These are phyloP conservation scores for Drosophila pseudotakahashii DNA, from an alignment of 2,888 invertebrate species.

Conservation along the genomic window DNA sequence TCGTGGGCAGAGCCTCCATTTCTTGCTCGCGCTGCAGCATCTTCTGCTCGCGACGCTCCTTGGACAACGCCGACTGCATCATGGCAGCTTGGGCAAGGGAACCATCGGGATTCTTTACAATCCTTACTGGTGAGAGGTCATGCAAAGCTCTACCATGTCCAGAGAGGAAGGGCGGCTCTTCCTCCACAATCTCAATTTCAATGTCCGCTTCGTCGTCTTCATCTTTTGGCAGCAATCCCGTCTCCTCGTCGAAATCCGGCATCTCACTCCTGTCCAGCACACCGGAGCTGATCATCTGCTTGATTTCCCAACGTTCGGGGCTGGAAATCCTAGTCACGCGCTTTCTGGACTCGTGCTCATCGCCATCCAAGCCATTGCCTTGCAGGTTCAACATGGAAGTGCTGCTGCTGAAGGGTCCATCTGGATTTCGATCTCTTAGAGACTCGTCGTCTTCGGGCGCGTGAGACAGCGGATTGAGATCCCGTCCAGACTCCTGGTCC, in stretches of 20 bases:
- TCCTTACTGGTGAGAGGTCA: constrained; percentile 96
- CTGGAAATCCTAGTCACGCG: constrained; percentile 96
- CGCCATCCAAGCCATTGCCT: constrained; percentile 87
- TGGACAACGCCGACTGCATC: constrained; percentile 99
- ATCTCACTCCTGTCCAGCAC: constrained; percentile 96
- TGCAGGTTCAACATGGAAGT: constrained; percentile 86
- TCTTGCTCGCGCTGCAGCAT: constrained; percentile 97
- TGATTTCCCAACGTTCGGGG: constrained; percentile 98
- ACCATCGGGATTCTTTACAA: constrained; percentile 99
- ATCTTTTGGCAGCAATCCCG: constrained; percentile 93
- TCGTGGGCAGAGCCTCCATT: constrained; percentile 92
- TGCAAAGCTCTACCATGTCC: constrained; percentile 96
- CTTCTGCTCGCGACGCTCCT: constrained; percentile 98
- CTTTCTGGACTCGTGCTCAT: constrained; percentile 92
- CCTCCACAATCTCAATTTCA: constrained; percentile 99
- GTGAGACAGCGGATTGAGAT: constrained; percentile 94
- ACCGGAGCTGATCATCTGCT: constrained; percentile 97
- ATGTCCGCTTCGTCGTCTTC: constrained; percentile 98
- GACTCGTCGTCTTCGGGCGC: constrained; percentile 86
- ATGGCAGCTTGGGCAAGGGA: constrained; percentile 99
- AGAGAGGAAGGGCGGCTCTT: constrained; percentile 98
- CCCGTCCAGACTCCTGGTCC: constrained; percentile 96
- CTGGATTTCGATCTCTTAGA: constrained; percentile 92
- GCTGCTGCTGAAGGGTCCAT: constrained; percentile 89
- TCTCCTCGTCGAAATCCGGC: constrained; percentile 99